Conservation (phyloP, 1,140 invertebrate species). For the Leptinotarsa lineolata region DNA sequence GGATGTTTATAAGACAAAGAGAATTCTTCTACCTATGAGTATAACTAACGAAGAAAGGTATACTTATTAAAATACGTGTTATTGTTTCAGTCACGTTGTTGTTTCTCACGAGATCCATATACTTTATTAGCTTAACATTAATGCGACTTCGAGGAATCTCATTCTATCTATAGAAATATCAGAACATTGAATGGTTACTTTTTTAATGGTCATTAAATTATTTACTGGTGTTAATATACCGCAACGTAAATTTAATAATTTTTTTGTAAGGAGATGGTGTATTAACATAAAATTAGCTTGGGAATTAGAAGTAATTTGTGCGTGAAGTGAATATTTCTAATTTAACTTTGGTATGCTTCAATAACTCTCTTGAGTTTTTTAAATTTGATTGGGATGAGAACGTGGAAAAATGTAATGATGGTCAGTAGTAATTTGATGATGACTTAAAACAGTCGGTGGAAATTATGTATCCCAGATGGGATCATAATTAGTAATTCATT, state of each 20-base stretch:
- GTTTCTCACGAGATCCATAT: conserved; percentile 46
- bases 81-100: conserved; percentile 48
- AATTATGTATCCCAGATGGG: too few species aligned
- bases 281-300: conserved; percentile 5
- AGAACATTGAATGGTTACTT: background rate
- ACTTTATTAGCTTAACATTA: conserved; percentile 46
- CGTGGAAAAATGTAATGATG: background rate
- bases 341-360: conserved; percentile 3
- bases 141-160: conserved; percentile 37
- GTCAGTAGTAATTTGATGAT: background rate
- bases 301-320: conserved; percentile 4
- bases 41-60: conserved; percentile 31
- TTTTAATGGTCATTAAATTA: conserved; percentile 3
- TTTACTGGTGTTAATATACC: conserved; percentile 1
- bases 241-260: conserved; percentile 4
- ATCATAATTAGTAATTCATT: too few species aligned
- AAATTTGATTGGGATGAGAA: conserved; percentile 1
- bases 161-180: conserved; percentile 18
- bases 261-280: background rate
- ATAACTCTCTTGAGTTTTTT: conserved; percentile 3
- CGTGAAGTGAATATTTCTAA: conserved; percentile 6
- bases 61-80: conserved; percentile 49
- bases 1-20: conserved; percentile 32
- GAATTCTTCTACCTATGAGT: background rate
- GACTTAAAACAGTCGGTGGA: too few species aligned